Base-by-base conservation (phyloP, 2,888 invertebrate species). In the Eilema sororculum region DNA sequence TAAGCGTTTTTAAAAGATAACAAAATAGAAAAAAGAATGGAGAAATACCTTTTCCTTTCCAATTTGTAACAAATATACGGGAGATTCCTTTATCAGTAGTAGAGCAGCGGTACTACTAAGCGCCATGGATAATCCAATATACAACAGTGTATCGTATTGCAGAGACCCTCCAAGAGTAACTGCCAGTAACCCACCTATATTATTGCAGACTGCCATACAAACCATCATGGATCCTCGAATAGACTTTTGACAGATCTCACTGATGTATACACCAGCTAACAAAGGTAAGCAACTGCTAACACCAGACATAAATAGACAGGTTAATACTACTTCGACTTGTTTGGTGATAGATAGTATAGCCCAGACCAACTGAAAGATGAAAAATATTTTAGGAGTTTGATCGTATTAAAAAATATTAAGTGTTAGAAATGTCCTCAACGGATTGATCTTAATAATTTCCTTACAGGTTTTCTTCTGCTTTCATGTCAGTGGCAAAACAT, bases 151-250 rank as follows among this genome's bases (percentile, higher is more conserved):
- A 16, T 77, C n/a, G n/a, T 82, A 82, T 0, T 66, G 20, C 2
- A 82, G 5, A 10, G 59, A 69, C 9, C 82, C 83, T 60, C 78
- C 83, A 0, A 82, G 59, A 4, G 74, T 1, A 37, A 81, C 83
- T 2, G 79, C 71, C 0, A 82, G 22, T 13, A 82, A 41, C 46
- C 75, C 73, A 3, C 82, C 82, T 4, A 83, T 30, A 4, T 79
- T 81, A 25, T 70, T 79, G 0, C 75, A 75, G 0, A 82, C 73
- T 60, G 81, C 71, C 10, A 72, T 74, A 25, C 69, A 52, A 24
- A 75, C 61, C 6, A 80, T 70, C 83, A 81, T 82, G 10, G 77
- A 73, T 12, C 85, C 85, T 74, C 86, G 67, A 0, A 84, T 79
- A 8, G 78, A 77, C 24, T 82, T 78, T 41, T 82, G 82, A 52